phyloP scores from a whole-genome alignment of 1,140 invertebrate genomes.

The Pseudoatta argentina region DNA sequence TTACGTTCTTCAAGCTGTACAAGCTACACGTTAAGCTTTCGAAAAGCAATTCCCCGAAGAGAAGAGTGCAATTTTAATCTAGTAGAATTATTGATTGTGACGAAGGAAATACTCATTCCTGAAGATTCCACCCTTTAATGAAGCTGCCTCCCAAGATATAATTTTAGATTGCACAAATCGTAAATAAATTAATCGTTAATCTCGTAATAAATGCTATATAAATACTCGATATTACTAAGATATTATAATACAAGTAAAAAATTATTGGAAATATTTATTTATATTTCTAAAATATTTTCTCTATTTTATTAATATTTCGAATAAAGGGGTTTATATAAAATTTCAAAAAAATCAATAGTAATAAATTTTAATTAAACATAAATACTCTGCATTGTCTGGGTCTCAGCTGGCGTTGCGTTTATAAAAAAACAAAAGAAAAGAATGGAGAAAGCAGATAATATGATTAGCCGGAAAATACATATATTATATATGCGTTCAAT shows the following conservation, averaged over 20 bases:
- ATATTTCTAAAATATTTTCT: too few species aligned
- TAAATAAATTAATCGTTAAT: too few species aligned
- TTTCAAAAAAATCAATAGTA: too few species aligned
- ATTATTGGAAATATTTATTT: too few species aligned
- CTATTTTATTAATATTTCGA: too few species aligned
- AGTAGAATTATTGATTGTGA: not conserved
- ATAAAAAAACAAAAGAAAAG: not conserved
- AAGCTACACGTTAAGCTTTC: not conserved
- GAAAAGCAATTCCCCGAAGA: not conserved
- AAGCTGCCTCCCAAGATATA: not conserved
- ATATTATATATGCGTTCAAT: not conserved
- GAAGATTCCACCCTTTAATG: not conserved
- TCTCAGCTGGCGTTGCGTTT: not conserved
- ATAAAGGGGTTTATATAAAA: too few species aligned
- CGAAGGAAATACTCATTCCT: not conserved
- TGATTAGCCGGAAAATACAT: not conserved
- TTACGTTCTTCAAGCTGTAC: not conserved
- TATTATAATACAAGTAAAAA: too few species aligned
- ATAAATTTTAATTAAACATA: too few species aligned
- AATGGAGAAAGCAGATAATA: not conserved
- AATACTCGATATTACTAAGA: too few species aligned
- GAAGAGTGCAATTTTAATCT: not conserved
- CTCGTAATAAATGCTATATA: too few species aligned
- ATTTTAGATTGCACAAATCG: too few species aligned
- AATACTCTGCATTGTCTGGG: too few species aligned